phyloP scores from a whole-genome alignment of 2,113 vertebrate species.

The Mola mola region DNA sequence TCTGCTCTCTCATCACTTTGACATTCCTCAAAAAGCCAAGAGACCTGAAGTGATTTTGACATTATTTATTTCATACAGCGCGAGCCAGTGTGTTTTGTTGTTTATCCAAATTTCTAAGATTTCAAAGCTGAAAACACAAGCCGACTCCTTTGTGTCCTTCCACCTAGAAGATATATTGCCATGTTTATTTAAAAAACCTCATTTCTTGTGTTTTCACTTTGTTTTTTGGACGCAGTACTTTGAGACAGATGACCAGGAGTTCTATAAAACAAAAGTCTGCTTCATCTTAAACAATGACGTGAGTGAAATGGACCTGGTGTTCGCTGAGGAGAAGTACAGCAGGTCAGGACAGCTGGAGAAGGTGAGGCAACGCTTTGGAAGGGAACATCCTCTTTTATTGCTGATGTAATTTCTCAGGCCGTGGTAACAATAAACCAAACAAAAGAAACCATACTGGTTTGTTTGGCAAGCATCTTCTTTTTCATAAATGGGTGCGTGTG shows the following conservation, averaged over 20 bases:
- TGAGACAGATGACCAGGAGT: constrained; percentile 97
- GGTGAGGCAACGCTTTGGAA: constrained; percentile 81
- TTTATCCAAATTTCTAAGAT: constrained; percentile 43
- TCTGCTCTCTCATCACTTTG: constrained; percentile 45
- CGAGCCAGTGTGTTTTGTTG: constrained; percentile 45
- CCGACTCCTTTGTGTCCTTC: constrained; percentile 20
- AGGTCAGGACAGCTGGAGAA: constrained; percentile 96
- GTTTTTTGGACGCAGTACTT: constrained; percentile 88
- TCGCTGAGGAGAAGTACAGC: constrained; percentile 98
- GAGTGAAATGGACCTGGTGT: constrained; percentile 97
- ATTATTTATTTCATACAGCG: constrained; percentile 33
- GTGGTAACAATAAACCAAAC: constrained; percentile 57
- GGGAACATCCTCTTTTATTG: constrained; percentile 20
- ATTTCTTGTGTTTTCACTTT: constrained; percentile 48
- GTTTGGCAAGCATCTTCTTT: constrained; percentile 43
- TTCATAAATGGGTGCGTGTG: constrained; percentile 14
- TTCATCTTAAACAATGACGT: constrained; percentile 98
- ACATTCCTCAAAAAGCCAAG: constrained; percentile 35
- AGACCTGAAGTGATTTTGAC: constrained; percentile 43
- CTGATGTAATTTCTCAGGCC: constrained; percentile 52
- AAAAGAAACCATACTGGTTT: constrained; percentile 61
- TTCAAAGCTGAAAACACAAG: constrained; percentile 37
- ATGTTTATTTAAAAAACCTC: constrained; percentile 60
- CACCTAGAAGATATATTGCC: constrained; percentile 32
- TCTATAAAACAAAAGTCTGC: constrained; percentile 99